A percentile compares a stretch with the other conserved stretches of the same genome.
Evolutionary conservation across 2,797 vertebrate species (phyloP).

Genomic region (Acipenser transmontanus): DNA sequence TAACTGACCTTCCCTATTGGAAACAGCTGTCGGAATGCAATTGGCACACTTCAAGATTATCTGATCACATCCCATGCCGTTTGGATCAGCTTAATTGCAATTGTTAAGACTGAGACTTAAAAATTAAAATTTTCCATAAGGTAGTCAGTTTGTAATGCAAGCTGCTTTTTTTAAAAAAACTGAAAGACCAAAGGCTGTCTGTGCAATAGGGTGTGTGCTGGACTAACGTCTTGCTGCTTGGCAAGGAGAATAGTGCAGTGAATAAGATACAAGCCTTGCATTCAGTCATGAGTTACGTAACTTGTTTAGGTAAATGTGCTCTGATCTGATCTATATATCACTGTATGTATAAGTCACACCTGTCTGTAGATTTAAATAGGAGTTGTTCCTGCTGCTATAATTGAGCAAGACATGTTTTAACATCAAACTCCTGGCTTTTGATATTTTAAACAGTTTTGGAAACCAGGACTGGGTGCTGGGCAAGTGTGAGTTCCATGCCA

Average conservation of each 20-base stretch:
- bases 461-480: too few species aligned
- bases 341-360: too few species aligned
- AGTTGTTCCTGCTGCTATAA: too few species aligned
- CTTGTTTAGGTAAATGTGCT: too few species aligned
- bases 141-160: not conserved
- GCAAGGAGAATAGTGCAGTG: not conserved
- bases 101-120: not conserved
- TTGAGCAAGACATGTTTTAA: too few species aligned
- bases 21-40: conserved; percentile 1
- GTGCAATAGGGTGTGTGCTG: not conserved
- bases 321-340: too few species aligned
- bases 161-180: not conserved
- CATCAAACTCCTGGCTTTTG: too few species aligned
- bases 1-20: conserved; percentile 1
- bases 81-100: not conserved
- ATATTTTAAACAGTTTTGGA: too few species aligned
- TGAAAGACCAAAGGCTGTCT: not conserved
- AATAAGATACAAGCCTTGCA: too few species aligned
- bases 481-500: too few species aligned
- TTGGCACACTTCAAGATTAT: not conserved
- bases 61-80: not conserved
- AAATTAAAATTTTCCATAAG: not conserved
- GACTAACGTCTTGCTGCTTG: not conserved
- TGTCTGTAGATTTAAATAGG: too few species aligned
- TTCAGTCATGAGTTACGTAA: too few species aligned